Evolutionary conservation across 2,797 vertebrate species (phyloP).

Genomic region (Thamnophis elegans): DNA sequence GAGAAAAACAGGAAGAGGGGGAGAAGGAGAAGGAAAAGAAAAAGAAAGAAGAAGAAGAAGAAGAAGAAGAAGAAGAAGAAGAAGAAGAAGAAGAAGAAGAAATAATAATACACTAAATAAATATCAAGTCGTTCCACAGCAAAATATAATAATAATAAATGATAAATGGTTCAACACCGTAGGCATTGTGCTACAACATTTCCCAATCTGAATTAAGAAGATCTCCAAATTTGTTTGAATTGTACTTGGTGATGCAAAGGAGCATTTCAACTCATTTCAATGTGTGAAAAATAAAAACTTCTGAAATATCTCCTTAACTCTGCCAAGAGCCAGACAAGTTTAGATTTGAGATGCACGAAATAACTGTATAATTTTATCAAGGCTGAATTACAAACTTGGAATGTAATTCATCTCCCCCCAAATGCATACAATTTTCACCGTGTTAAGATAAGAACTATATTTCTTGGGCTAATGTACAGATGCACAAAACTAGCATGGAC

Average conservation of each 20-base stretch:
- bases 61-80: background rate
- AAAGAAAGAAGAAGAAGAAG: background rate
- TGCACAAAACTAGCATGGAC: background rate
- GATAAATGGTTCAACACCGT: background rate
- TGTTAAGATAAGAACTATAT: background rate
- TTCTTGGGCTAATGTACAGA: background rate
- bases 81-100: no score
- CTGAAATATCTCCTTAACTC: accelerated
- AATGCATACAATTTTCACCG: background rate
- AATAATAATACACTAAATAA: no score
- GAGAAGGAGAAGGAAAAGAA: no score
- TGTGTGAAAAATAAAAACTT: background rate
- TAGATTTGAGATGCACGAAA: constrained; percentile 13
- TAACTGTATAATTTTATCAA: constrained; percentile 8
- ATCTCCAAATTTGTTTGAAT: background rate
- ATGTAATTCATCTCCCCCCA: background rate
- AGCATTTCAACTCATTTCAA: background rate
- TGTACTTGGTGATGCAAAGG: background rate
- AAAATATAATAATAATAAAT: background rate
- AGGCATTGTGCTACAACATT: background rate
- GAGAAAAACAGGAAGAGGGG: background rate
- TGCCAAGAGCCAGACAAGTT: constrained; percentile 12
- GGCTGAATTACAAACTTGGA: background rate
- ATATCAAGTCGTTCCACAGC: background rate
- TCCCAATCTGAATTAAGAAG: background rate